phyloP scores from a whole-genome alignment of 2,797 vertebrate species.

The Aulostomus chinensis region DNA sequence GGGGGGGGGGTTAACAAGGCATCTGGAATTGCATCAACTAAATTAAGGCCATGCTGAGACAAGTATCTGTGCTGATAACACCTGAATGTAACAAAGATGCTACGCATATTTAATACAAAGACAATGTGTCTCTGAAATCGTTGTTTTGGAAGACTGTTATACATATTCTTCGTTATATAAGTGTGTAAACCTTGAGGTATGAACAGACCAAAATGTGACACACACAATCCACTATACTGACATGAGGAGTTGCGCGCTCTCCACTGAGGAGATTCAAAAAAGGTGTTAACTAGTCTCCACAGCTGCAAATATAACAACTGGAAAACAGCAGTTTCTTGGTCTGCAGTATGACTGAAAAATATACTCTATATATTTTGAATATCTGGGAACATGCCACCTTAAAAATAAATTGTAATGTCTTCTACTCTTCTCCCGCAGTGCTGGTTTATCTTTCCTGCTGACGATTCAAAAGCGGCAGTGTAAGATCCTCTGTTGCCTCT shows the following conservation, averaged over 20 bases:
- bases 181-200: slow-evolving; percentile 42
- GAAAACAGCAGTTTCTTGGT: not conserved
- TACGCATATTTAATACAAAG: not conserved
- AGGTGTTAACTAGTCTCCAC: slow-evolving; percentile 7
- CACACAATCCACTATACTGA: slow-evolving; percentile 11
- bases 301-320: not conserved
- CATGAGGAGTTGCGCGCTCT: slow-evolving; percentile 9
- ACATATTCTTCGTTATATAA: not conserved
- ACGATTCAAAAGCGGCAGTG: slow-evolving; percentile 25
- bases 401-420: too few species aligned
- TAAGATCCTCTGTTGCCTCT: slow-evolving; percentile 47
- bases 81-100: not conserved
- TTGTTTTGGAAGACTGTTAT: slow-evolving; percentile 1
- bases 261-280: too few species aligned
- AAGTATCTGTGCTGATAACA: slow-evolving; percentile 8
- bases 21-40: slow-evolving; percentile 8
- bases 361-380: too few species aligned
- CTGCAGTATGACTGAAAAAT: slow-evolving; percentile 12
- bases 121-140: slow-evolving; percentile 15
- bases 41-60: too few species aligned
- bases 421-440: slow-evolving; percentile 2
- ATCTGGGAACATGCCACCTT: too few species aligned
- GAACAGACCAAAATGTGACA: not conserved
- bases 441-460: slow-evolving; percentile 10
- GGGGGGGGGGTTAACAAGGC: slow-evolving; percentile 28